phyloP scores from a whole-genome alignment of 2,797 vertebrate genomes.

The Ibycter americanus region DNA sequence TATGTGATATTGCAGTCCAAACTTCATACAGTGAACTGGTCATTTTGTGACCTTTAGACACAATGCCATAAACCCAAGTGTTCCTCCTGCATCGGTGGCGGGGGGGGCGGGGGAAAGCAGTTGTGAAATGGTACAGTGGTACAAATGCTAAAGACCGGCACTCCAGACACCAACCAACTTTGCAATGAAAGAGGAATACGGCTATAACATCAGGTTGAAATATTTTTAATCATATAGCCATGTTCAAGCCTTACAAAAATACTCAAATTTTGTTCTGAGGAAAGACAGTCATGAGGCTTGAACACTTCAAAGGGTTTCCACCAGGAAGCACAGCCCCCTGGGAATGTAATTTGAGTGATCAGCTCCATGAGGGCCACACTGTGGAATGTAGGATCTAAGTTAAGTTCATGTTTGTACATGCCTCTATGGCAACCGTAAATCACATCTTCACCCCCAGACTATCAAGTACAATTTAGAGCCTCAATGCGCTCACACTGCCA shows the following conservation, averaged over 20 bases:
- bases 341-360: background rate
- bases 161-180: background rate
- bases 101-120: background rate
- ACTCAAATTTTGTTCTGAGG: background rate
- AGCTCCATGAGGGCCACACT: background rate
- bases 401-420: slow-evolving; percentile 17
- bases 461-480: background rate
- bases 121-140: background rate
- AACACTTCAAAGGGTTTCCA: background rate
- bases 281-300: background rate
- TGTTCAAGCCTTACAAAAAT: background rate
- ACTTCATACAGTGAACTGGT: background rate
- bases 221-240: background rate
- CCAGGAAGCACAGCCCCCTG: background rate
- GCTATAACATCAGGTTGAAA: background rate
- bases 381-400: background rate
- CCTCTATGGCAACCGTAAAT: background rate
- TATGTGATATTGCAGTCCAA: background rate
- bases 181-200: background rate
- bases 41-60: background rate
- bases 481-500: background rate
- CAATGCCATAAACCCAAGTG: background rate
- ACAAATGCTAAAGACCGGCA: background rate
- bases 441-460: background rate
- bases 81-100: background rate